These are phyloP conservation scores for Lysandra bellargus DNA, from an alignment of 2,888 invertebrate genomes.

Conservation along the genomic window DNA sequence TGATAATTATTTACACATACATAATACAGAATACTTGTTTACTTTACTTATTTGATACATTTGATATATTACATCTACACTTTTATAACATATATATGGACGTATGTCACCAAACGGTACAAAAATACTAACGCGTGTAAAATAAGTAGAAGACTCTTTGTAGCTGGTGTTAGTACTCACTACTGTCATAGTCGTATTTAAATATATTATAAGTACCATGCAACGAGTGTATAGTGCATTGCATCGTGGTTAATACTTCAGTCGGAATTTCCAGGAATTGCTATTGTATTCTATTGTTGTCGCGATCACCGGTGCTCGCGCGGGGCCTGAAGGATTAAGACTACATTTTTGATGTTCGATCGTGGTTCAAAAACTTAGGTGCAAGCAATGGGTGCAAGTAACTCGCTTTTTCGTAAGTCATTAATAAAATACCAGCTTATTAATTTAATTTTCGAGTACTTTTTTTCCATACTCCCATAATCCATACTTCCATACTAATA, in stretches of 20 bases:
- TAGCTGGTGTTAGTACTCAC: not conserved
- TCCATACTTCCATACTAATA: too few species aligned
- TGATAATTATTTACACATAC: not conserved
- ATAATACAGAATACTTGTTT: not conserved
- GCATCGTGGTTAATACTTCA: too few species aligned
- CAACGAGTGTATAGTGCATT: too few species aligned
- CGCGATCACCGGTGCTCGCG: too few species aligned
- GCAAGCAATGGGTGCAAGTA: not conserved
- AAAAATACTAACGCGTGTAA: not conserved
- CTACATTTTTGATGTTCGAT: not conserved
- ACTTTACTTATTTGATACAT: conserved; percentile 1
- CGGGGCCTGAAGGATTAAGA: too few species aligned
- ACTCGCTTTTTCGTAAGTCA: not conserved
- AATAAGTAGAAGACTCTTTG: not conserved
- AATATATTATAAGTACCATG: not conserved
- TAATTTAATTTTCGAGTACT: not conserved
- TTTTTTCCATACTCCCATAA: too few species aligned
- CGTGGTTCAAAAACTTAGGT: not conserved
- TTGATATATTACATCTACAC: not conserved
- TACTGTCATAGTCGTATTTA: not conserved
- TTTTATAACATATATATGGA: not conserved
- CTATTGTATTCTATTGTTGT: too few species aligned
- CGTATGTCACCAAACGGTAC: not conserved
- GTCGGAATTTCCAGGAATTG: too few species aligned
- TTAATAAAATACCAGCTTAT: not conserved